Percentiles rank a stretch among this genome's conserved stretches.
Evolutionary conservation across 2,888 invertebrate genomes (phyloP).

Genomic region (Limulus polyphemus): DNA sequence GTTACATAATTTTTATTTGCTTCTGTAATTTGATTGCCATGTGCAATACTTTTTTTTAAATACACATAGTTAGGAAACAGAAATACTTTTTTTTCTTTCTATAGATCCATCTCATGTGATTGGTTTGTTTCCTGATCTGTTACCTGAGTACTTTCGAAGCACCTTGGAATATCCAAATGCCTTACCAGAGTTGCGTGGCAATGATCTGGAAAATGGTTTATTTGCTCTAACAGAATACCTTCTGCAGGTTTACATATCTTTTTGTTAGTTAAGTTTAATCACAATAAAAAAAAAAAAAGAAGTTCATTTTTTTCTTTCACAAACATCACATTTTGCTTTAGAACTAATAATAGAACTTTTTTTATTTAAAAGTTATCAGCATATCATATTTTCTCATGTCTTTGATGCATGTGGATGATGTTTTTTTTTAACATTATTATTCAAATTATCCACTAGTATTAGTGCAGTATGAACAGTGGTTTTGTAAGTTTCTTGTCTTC

Average conservation of each 20-base stretch:
- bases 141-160: constrained; percentile 46
- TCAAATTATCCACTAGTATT: too few relatives aligned
- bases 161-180: constrained; percentile 44
- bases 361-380: neutral
- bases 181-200: constrained; percentile 55
- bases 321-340: neutral
- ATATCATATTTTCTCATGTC: too few relatives aligned
- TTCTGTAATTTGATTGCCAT: neutral
- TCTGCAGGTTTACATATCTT: constrained; percentile 47
- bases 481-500: too few relatives aligned
- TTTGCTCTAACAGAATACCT: constrained; percentile 80
- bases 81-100: constrained; percentile 5
- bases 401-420: too few relatives aligned
- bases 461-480: too few relatives aligned
- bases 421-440: too few relatives aligned
- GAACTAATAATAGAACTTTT: neutral
- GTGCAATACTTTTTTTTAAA: too few relatives aligned
- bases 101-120: constrained; percentile 88
- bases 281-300: too few relatives aligned
- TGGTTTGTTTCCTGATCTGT: constrained; percentile 78
- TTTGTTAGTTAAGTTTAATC: neutral
- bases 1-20: constrained; percentile 3
- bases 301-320: neutral
- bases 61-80: neutral
- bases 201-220: constrained; percentile 73